Base-by-base conservation (phyloP, 2,113 vertebrate genomes). In the Nothocercus julius region DNA sequence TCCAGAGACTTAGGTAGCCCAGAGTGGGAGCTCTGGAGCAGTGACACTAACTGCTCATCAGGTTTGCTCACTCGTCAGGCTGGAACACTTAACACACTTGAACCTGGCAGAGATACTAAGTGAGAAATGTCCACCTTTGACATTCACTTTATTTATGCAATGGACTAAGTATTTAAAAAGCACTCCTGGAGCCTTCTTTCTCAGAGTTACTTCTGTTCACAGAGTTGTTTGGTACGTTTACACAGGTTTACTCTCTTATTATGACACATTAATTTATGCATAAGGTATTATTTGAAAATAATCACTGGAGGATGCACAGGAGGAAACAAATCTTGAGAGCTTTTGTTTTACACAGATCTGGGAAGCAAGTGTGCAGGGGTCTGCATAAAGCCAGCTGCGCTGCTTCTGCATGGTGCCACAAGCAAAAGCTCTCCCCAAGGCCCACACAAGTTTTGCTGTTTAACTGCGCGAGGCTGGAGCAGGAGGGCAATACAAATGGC, bases 31-130 rank as follows among this genome's bases (percentile, higher is more conserved):
- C 18, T 89, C 93, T 75, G 63, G 34, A 64, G 47, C 28, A 72
- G 66, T 38, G 54, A 89, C 19, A 66, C 92, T 68, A 72, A 72
- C 92, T 95, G 89, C 62, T 89, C 79, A 45, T 13, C 79, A 91
- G 58, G 53, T 86, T 92, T 91, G 51, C 69, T 82, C 56, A 25
- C 21, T 82, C 28, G 28, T 91, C 63, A 80, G 27, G 87, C 58
- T 76, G 61, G 63, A 90, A 91, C 63, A 66, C 34, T 92, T 90
- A 72, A 67, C 56, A 54, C 53, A 82, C 49, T 63, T 89, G 70
- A 54, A 84, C 86, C 88, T 91, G 84, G 74, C 7, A 5, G 58
- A n/a, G 0, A 74, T 54, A 70, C 34, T 89, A 78, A 87, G 47
- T 73, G 44, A 76, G 82, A 77, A 69, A 47, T 36, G 73, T 69